Evolutionary conservation across 2,797 vertebrate species (phyloP), one percentile per base, ranked within the genome.

Genomic region (Notamacropus eugenii): DNA sequence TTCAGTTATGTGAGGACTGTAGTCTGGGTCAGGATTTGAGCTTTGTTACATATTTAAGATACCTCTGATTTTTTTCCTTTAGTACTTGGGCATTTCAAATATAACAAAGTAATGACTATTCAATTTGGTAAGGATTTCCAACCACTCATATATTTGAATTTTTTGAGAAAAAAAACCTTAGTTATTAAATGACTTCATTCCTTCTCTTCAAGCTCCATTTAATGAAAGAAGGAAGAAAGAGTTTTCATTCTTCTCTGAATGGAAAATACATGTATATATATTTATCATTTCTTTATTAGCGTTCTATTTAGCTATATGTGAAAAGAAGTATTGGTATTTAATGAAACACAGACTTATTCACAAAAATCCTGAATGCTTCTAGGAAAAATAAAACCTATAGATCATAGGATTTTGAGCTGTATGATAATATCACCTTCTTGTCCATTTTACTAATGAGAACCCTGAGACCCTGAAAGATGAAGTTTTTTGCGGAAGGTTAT

Each of bases 31-130:
- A 87, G 98, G 97, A 98, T 96, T 98, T 97, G 31, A 91, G 93
- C 98, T 98, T 97, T 98, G 97, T 94, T 97, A 95, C 95, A 98
- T 97, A 94, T 96, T 97, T 90, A 97, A 92, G 74, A 93, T 97
- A 55, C 97, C 98, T 98, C 90, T 97, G 91, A 95, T 90, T 96
- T 95, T 97, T n/a, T 58, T 67, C 96, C 95, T 97, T 52, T 96
- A 90, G 54, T 97, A 0, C 11, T 96, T 98, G 98, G 98, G 98
- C 58, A 93, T 96, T 95, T 98, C 97, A 98, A 97, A 95, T 94
- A 94, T 97, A 98, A 98, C 93, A 96, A 98, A 31, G 93, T 95
- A 98, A 97, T 97, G 97, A 91, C 93, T 98, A 92, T 62, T 97
- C 52, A 90, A 0, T 40, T 13, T 19, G 0, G 87, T 92, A 50